Base-by-base conservation (phyloP, 2,888 invertebrate species). In the Thysanoteuthis rhombus region DNA sequence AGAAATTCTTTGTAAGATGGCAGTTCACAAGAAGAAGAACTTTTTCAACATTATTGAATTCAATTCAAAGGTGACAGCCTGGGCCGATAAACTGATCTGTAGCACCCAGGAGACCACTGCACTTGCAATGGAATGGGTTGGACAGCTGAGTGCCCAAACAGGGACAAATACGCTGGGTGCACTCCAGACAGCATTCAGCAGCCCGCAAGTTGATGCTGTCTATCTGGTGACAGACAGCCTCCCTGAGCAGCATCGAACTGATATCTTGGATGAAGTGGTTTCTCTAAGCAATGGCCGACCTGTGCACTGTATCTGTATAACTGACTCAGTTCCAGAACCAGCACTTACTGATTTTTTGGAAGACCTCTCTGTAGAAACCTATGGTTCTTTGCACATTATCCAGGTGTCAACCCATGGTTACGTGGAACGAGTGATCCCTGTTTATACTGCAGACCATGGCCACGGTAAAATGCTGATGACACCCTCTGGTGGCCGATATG, bases 141-240 rank as follows among this genome's bases (percentile, higher is more conserved):
- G 95, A 39, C 95, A 96, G 38, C 95, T 97, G 6, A 94, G 94
- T 93, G 96, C 97, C 19, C 97, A 96, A 94, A 97, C 97, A 39
- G 97, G 97, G 16, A 97, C 97, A 36, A 97, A 97, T 94, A 97
- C 96, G n/a, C 95, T 96, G 93, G 96, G 96, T 94, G 97, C 97
- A 32, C 94, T 97, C 12, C 94, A 96, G 19, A 96, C 96, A 12
- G 97, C 97, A 8, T 94, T 97, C 38, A 95, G 95, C 93, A 96
- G 97, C 94, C 94, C 95, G 6, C 93, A 94, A 8, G 97, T 97
- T 95, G 95, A 96, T 92, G 96, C 96, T 25, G 96, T 97, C 22
- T 97, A 96, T 94, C 95, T 97, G 10, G 96, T 97, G 16, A 97
- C 97, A 0, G 97, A 97, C 94, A 96, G 96, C n/a, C 94, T 96